Evolutionary conservation across 2,113 vertebrate genomes (phyloP).

Genomic region (Muscicapa adusta): DNA sequence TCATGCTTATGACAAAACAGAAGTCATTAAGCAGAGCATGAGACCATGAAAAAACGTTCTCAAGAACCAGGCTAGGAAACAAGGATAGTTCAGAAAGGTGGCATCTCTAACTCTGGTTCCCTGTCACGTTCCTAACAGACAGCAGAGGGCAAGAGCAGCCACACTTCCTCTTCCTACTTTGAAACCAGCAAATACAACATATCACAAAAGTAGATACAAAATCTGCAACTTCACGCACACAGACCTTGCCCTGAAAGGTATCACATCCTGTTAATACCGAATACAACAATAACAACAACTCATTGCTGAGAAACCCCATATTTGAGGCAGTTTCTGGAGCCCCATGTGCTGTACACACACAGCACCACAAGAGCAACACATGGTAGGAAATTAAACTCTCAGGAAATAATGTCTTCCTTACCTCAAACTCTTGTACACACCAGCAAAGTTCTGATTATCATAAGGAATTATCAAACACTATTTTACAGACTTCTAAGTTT

Average conservation of each 20-base stretch:
- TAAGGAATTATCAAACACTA: neutral
- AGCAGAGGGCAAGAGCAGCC: neutral
- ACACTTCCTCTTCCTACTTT: neutral
- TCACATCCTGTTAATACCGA: neutral
- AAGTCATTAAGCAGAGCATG: neutral
- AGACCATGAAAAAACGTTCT: neutral
- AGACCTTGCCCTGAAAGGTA: neutral
- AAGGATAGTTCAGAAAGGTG: neutral
- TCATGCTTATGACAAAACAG: rapidly evolving
- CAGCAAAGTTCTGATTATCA: neutral
- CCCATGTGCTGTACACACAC: rapidly evolving
- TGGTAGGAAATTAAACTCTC: neutral
- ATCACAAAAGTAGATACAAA: neutral
- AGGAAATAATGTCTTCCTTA: neutral
- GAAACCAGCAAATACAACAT: neutral
- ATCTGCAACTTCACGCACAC: neutral
- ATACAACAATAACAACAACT: neutral
- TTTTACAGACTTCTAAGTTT: neutral
- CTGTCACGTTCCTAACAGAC: rapidly evolving
- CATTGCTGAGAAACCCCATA: rapidly evolving
- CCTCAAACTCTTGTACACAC: neutral
- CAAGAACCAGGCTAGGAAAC: neutral
- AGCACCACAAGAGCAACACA: neutral
- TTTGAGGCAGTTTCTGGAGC: neutral
- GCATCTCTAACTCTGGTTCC: neutral